Evolutionary conservation across 2,888 invertebrate species (phyloP), one percentile per base, ranked within the genome.

Genomic region (Himalopsyche japonica): DNA sequence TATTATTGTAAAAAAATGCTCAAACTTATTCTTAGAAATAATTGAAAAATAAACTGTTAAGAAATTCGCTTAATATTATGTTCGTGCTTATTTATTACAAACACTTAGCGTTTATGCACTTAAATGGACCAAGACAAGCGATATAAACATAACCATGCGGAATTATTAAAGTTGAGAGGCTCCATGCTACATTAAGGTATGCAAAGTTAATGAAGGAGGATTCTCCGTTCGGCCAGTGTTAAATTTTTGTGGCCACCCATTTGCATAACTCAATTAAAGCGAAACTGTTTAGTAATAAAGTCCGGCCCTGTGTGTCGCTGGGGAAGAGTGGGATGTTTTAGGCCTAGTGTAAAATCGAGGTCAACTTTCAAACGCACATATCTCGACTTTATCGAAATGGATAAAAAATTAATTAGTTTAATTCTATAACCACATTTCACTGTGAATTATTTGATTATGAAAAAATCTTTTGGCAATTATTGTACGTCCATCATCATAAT

Each of bases 211-310:
- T 70, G 70, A 70, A 70, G 70, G 27, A 27, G 70, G 43, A 43
- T 43, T 43, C 43, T 43, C 43, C 43, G 43, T 27, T 70, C 70
- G 70, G 70, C 24, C 70, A 70, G 70, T 70, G 70, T 70, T 70
- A 70, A 70, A 70, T 70, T 70, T 70, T 70, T 70, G 70, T 27
- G 70, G 70, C 24, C 30, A 27, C 15, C 70, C 70, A 70, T 70
- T 70, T 70, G 70, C 70, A 70, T 70, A 70, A 70, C 70, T 70
- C 70, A 70, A 70, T 70, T 70, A 70, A 70, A 70, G 70, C 70
- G 70, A 70, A 70, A 70, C 70, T 70, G 70, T 70, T 70, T 70
- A 70, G 70, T 70, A 70, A 70, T 70, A 70, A 70, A 70, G 70
- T 70, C 70, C 70, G 70, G 70, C 27, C 70, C 15, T 27, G 70